Evolutionary conservation across 2,888 invertebrate species (phyloP).

Genomic region (Idaea dimidiata): DNA sequence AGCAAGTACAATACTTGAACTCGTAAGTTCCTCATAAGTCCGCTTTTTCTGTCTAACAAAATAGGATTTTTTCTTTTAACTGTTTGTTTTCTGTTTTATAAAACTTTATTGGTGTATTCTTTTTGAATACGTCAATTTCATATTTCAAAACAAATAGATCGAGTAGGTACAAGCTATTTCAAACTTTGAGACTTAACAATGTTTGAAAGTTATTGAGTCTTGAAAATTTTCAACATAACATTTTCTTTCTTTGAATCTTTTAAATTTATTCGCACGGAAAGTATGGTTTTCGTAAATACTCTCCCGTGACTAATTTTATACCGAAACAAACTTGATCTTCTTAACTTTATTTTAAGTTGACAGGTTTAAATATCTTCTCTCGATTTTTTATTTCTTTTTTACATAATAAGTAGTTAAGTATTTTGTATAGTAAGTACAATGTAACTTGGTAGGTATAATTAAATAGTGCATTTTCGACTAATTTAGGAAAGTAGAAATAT

Average conservation of each 20-base stretch:
- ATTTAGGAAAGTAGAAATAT: too few relatives aligned
- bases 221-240: slow-evolving; percentile 26
- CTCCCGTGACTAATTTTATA: slow-evolving; percentile 4
- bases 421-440: too few relatives aligned
- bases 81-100: neutral
- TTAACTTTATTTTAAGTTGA: neutral
- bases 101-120: neutral
- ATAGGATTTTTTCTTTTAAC: neutral
- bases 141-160: slow-evolving; percentile 7
- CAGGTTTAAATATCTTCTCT: neutral
- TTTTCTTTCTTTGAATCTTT: slow-evolving; percentile 16
- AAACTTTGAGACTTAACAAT: slow-evolving; percentile 14
- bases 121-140: neutral
- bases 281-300: neutral
- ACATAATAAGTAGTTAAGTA: too few relatives aligned
- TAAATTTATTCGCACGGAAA: slow-evolving; percentile 11
- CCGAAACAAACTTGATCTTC: neutral
- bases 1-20: too few relatives aligned
- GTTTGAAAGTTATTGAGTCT: slow-evolving; percentile 32
- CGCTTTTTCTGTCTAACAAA: neutral
- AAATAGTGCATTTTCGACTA: too few relatives aligned
- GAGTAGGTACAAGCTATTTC: slow-evolving; percentile 6
- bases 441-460: too few relatives aligned
- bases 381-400: too few relatives aligned
- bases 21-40: too few relatives aligned